Percentiles rank a stretch among this genome's conserved stretches.
phyloP scores from a whole-genome alignment of 2,797 vertebrate species.

The Esox lucius region DNA sequence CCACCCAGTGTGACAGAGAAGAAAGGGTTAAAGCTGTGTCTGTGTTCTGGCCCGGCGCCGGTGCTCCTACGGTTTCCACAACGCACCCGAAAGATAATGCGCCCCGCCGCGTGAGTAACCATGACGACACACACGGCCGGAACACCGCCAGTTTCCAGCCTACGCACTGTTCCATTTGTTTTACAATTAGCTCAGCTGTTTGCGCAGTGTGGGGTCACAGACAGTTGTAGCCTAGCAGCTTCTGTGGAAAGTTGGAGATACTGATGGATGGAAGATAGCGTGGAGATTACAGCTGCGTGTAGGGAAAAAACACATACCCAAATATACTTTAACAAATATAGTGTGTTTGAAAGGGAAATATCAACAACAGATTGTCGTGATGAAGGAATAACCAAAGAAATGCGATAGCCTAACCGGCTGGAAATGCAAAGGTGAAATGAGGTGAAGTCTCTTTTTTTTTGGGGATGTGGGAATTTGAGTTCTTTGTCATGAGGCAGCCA shows the following conservation, averaged over 20 bases:
- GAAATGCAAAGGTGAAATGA: too few species aligned
- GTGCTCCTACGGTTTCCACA: slow-evolving; percentile 49
- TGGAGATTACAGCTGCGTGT: background rate
- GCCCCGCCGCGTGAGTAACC: slow-evolving; percentile 56
- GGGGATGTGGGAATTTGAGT: too few species aligned
- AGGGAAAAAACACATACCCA: background rate
- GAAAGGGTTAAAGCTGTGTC: too few species aligned
- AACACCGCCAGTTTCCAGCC: background rate
- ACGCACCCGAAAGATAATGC: slow-evolving; percentile 42
- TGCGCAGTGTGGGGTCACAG: background rate
- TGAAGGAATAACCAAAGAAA: too few species aligned
- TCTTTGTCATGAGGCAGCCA: too few species aligned
- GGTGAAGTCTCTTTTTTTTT: too few species aligned
- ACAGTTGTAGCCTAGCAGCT: background rate
- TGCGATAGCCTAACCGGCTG: too few species aligned
- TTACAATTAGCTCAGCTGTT: background rate
- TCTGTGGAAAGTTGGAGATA: background rate
- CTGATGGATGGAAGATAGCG: background rate
- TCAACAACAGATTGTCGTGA: background rate
- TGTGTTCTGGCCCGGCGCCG: slow-evolving; percentile 14
- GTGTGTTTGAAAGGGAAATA: background rate
- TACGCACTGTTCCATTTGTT: background rate
- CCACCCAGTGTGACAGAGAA: too few species aligned
- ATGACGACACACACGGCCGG: slow-evolving; percentile 37
- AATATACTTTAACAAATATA: background rate